phyloP scores from a whole-genome alignment of 2,888 invertebrate genomes.

The Drosophila percnosoma region DNA sequence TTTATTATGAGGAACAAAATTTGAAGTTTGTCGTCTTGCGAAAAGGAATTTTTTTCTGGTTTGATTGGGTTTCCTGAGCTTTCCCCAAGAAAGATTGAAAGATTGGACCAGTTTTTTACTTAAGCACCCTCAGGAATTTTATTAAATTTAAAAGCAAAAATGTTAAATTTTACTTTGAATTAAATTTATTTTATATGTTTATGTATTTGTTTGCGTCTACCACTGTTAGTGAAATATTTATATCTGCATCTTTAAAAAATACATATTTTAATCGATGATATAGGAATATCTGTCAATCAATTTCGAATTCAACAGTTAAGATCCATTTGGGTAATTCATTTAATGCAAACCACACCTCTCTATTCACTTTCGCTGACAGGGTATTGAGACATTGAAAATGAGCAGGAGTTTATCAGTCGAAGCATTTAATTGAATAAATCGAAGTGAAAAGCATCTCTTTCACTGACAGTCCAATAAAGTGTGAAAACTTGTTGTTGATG shows the following conservation, averaged over 20 bases:
- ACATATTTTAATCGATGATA: background rate
- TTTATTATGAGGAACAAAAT: background rate
- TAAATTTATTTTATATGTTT: background rate
- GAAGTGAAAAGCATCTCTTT: background rate
- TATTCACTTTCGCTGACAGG: background rate
- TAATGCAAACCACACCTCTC: background rate
- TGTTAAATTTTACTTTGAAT: background rate
- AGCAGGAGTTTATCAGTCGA: background rate
- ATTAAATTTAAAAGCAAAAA: background rate
- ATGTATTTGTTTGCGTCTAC: background rate
- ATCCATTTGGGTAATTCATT: background rate
- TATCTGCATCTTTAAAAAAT: background rate
- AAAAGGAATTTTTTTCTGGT: background rate
- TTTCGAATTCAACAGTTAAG: background rate
- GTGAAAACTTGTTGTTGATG: conserved; percentile 42
- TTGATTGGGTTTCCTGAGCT: background rate
- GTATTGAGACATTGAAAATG: conserved; percentile 5
- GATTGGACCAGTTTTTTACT: background rate
- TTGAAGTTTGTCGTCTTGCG: background rate
- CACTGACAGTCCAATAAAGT: conserved; percentile 34
- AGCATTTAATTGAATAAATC: conserved; percentile 38
- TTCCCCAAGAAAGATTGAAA: background rate
- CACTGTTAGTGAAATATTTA: background rate
- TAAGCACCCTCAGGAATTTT: background rate
- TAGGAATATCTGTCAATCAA: background rate